Evolutionary conservation across 2,888 invertebrate species (phyloP), one percentile per base, ranked within the genome.

Genomic region (Polyommatus icarus): DNA sequence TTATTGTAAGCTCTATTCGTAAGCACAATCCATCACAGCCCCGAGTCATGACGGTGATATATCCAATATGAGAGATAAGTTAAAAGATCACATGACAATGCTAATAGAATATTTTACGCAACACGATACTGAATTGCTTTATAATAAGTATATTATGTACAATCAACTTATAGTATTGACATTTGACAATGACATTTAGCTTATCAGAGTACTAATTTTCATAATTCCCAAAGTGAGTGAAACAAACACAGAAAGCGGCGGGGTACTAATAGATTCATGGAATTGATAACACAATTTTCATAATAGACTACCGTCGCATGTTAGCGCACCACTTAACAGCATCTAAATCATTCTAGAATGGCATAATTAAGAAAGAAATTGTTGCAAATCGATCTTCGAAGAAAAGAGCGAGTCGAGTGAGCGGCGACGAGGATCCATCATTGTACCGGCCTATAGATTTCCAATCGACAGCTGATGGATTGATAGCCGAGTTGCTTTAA

Each of bases 111-210:
- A 73, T 40, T 73, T 73, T 46, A 24, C 18, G 73, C 73, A 15
- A 73, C 20, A 40, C 24, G n/a, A 46, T 20, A 20, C 8, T 72
- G 40, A 20, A 40, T 20, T 46, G 46, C 46, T 46, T 73, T 10
- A 40, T 20, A n/a, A n/a, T n/a, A n/a, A n/a, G n/a, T 10, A 46
- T 18, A 10, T 72, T 15, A 12, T 73, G 46, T 50, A 6, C 46
- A 24, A 20, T 24, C 24, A 73, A 73, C 46, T 46, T 73, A 72
- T 40, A 1, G 40, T 46, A 73, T 73, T 73, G 73, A 73, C 73
- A 73, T 46, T 73, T 73, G 73, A 73, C 73, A 73, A 8, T 20
- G 20, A 46, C 73, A 72, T 40, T 72, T 46, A 72, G 10, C 72
- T 73, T 73, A 73, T 73, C 73, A 73, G 40, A 72, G n/a, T 12